Evolutionary conservation across 2,797 vertebrate species (phyloP).

Genomic region (Calcarius lapponicus): DNA sequence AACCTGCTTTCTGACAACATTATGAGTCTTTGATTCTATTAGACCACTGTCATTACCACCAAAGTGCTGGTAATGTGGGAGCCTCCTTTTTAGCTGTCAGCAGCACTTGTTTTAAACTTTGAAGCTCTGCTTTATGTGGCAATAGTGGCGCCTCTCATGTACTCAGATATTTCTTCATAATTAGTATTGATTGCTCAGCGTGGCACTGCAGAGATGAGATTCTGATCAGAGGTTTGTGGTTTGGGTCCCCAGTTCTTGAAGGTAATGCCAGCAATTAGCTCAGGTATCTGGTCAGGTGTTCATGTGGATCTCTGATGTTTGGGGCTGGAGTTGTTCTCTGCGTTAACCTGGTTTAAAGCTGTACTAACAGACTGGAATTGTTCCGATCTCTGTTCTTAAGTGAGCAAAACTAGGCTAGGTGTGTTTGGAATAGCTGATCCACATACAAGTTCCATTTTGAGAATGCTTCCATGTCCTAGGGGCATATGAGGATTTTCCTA

Average conservation of each 20-base stretch:
- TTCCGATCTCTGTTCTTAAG: background rate
- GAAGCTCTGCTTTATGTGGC: conserved; percentile 35
- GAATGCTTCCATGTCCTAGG: background rate
- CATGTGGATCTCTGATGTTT: background rate
- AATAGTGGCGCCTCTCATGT: background rate
- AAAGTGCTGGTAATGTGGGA: conserved; percentile 50
- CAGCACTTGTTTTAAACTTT: conserved; percentile 38
- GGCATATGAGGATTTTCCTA: background rate
- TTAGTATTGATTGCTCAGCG: background rate
- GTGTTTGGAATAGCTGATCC: background rate
- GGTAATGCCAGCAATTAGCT: background rate
- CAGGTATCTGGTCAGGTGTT: background rate
- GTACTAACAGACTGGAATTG: background rate
- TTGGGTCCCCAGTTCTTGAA: conserved; percentile 8
- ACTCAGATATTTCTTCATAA: conserved; percentile 7
- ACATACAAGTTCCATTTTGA: background rate
- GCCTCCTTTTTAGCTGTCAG: conserved; percentile 62
- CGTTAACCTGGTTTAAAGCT: background rate
- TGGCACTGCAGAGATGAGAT: background rate
- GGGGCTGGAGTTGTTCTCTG: background rate
- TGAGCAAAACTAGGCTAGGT: background rate
- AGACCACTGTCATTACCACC: conserved; percentile 62
- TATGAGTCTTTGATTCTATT: conserved; percentile 64
- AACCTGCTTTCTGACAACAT: conserved; percentile 58
- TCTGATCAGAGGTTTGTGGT: background rate